phyloP scores from a whole-genome alignment of 37 sponge, comb jelly and placozoan species.

The Theonella swinhoei region DNA sequence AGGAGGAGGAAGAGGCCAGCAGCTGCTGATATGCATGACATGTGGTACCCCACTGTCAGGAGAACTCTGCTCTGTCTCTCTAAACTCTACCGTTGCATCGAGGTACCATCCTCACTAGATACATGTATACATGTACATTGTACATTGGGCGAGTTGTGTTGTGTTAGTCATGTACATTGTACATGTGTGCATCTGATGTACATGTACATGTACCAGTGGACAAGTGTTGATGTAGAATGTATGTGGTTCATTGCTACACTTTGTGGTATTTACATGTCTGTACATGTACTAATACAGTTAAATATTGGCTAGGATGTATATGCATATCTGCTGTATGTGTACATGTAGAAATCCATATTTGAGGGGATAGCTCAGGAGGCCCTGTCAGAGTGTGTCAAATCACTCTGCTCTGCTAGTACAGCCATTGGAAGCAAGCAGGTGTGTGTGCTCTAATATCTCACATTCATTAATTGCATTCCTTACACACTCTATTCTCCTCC shows the following conservation, averaged over 20 bases:
- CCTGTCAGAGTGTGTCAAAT: constrained; percentile 83
- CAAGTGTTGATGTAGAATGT: background rate
- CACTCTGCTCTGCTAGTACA: constrained; percentile 77
- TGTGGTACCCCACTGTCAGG: constrained; percentile 99
- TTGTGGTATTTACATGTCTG: too few species aligned
- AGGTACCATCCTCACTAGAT: constrained; percentile 41
- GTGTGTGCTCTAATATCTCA: background rate
- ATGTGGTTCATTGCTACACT: background rate
- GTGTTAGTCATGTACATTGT: background rate
- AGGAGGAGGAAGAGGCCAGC: constrained; percentile 32
- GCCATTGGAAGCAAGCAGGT: constrained; percentile 82
- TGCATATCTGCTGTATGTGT: background rate
- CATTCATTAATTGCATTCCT: background rate
- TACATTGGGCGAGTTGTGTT: background rate
- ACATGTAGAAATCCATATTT: constrained; percentile 81
- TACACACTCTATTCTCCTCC: background rate
- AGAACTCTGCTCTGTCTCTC: constrained; percentile 94
- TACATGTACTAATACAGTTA: background rate
- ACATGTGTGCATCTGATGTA: background rate
- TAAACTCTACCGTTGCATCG: constrained; percentile 94
- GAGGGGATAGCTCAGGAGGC: constrained; percentile 97
- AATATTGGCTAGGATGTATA: background rate
- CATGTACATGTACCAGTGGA: background rate
- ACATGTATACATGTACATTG: background rate
- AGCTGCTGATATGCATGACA: constrained; percentile 92